These are phyloP conservation scores for Pristionchus mayeri DNA, from an alignment of 2,888 invertebrate genomes.

Conservation along the genomic window DNA sequence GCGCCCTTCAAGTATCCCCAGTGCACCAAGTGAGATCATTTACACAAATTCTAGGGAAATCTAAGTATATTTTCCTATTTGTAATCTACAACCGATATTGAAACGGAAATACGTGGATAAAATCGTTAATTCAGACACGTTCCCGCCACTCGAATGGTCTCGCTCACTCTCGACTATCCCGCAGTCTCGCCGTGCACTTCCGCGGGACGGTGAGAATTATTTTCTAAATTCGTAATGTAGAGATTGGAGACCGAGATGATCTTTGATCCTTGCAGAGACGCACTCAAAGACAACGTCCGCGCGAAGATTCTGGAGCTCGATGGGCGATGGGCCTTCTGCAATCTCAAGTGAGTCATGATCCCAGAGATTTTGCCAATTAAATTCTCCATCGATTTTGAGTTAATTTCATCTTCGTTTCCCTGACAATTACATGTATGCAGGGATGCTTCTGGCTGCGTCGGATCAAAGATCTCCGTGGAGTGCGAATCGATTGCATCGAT, in stretches of 20 bases:
- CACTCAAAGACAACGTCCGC: conserved; percentile 84
- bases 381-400: background rate
- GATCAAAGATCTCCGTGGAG: conserved; percentile 82
- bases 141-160: conserved; percentile 94
- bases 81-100: too few species aligned
- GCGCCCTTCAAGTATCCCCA: conserved; percentile 74
- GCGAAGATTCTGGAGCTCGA: conserved; percentile 91
- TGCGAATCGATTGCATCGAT: conserved; percentile 78
- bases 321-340: conserved; percentile 96
- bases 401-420: background rate
- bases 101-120: too few species aligned
- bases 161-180: conserved; percentile 93
- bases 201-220: conserved; percentile 82
- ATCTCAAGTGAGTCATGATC: conserved; percentile 76
- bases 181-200: conserved; percentile 96
- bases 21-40: conserved; percentile 76
- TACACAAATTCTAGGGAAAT: too few species aligned
- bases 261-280: conserved; percentile 13
- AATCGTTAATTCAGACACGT: conserved; percentile 82
- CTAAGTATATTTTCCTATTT: too few species aligned
- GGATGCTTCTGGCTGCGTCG: conserved; percentile 88
- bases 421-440: conserved; percentile 52
- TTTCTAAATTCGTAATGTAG: too few species aligned
- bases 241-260: too few species aligned
- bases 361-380: background rate